Evolutionary conservation across 2,797 vertebrate genomes (phyloP).

Genomic region (Botia almorhae): DNA sequence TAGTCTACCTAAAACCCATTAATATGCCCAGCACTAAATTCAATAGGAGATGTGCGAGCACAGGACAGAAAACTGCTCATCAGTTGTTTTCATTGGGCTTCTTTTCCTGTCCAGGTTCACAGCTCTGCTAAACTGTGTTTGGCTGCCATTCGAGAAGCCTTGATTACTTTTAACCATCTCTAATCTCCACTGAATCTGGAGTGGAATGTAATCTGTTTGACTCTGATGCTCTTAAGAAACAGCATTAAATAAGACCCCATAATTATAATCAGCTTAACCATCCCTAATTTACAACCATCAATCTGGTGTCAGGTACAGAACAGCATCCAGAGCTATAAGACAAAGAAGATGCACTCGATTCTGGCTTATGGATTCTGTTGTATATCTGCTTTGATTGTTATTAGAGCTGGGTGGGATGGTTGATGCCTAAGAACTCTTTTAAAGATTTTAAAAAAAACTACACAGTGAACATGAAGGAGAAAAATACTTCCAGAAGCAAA

Average conservation of each 20-base stretch:
- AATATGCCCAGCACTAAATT: not conserved
- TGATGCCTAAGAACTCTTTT: not conserved
- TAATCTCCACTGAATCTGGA: slow-evolving; percentile 24
- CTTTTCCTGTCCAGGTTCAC: not conserved
- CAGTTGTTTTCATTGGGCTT: not conserved
- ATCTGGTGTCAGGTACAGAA: not conserved
- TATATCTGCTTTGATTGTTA: too few relatives aligned
- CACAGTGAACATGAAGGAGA: too few relatives aligned
- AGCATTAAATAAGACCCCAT: slow-evolving; percentile 29
- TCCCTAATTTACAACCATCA: slow-evolving; percentile 4
- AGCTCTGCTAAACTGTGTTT: not conserved
- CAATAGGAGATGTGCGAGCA: not conserved
- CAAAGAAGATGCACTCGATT: too few relatives aligned
- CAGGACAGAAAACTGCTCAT: not conserved
- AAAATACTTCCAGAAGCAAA: too few relatives aligned
- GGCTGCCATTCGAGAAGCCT: not conserved
- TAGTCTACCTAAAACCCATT: not conserved
- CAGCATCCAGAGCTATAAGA: not conserved
- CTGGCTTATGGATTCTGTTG: too few relatives aligned
- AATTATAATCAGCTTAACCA: slow-evolving; percentile 26
- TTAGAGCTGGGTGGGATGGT: not conserved
- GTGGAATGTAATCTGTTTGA: slow-evolving; percentile 30
- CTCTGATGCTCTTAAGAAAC: slow-evolving; percentile 12
- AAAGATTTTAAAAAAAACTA: too few relatives aligned
- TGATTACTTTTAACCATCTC: slow-evolving; percentile 18